These are phyloP conservation scores for Trissonchulus sp. DNA, from an alignment of 2,888 invertebrate genomes.

Conservation along the genomic window DNA sequence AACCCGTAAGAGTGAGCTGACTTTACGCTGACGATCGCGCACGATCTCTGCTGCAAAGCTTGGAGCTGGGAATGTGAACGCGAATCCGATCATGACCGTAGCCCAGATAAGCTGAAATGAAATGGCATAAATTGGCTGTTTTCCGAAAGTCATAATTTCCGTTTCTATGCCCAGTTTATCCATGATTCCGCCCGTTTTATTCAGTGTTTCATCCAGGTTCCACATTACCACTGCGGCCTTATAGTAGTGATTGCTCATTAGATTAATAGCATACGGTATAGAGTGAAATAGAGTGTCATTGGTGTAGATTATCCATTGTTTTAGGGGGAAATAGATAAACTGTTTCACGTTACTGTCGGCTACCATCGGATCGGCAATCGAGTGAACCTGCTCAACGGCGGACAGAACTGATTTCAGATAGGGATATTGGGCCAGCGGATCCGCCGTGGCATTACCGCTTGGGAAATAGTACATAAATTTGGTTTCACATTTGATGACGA, in stretches of 20 bases:
- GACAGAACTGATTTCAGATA: background rate
- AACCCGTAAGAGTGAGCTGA: background rate
- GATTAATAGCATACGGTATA: background rate
- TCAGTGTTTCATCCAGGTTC: background rate
- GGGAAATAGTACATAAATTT: background rate
- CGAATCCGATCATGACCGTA: background rate
- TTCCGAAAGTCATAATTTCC: background rate
- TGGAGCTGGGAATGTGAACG: background rate
- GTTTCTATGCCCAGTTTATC: background rate
- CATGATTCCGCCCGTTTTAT: background rate
- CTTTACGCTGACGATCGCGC: background rate
- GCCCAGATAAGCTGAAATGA: background rate
- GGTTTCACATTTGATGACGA: background rate
- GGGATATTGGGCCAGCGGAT: background rate
- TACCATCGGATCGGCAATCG: background rate
- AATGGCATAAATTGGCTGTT: background rate
- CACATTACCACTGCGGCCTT: background rate
- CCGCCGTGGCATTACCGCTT: background rate
- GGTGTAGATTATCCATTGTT: background rate
- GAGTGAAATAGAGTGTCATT: background rate
- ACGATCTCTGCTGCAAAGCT: background rate
- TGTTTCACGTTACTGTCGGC: background rate
- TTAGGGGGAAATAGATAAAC: background rate
- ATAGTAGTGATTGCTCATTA: background rate
- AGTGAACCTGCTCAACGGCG: background rate